A percentile compares a stretch with the other conserved stretches of the same genome.
Evolutionary conservation across 2,888 invertebrate species (phyloP).

Genomic region (Acheta domesticus): DNA sequence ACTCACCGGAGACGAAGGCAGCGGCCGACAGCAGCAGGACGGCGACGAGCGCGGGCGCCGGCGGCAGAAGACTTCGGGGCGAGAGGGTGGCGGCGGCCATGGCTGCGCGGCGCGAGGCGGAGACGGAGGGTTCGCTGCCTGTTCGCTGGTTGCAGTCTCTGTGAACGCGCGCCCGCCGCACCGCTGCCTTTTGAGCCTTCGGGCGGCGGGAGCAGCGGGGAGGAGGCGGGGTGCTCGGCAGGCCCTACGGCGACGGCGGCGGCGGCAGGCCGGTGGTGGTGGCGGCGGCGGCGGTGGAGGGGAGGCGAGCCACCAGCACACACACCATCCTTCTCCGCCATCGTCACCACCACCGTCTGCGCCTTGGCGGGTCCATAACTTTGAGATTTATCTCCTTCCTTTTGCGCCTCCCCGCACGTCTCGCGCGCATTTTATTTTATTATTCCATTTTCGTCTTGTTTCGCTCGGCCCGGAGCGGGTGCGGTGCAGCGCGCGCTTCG

Average conservation of each 20-base stretch:
- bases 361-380: no score
- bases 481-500: no score
- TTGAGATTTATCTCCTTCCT: no score
- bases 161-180: neutral
- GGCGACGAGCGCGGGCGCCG: neutral
- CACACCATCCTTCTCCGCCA: no score
- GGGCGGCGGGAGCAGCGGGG: neutral
- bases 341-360: no score
- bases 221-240: neutral
- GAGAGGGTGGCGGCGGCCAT: neutral
- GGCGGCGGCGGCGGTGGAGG: neutral
- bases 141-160: conserved; percentile 9
- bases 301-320: neutral
- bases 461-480: no score
- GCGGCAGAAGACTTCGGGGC: neutral
- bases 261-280: neutral
- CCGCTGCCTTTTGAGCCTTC: neutral
- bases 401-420: no score
- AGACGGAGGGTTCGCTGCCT: conserved; percentile 3
- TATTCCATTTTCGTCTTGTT: no score
- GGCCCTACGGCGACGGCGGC: neutral
- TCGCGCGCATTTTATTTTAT: no score
- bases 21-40: neutral
- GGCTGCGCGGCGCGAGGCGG: neutral
- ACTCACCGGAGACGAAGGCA: neutral